Evolutionary conservation across 2,113 vertebrate species (phyloP).

Genomic region (Australoheros scitulus): DNA sequence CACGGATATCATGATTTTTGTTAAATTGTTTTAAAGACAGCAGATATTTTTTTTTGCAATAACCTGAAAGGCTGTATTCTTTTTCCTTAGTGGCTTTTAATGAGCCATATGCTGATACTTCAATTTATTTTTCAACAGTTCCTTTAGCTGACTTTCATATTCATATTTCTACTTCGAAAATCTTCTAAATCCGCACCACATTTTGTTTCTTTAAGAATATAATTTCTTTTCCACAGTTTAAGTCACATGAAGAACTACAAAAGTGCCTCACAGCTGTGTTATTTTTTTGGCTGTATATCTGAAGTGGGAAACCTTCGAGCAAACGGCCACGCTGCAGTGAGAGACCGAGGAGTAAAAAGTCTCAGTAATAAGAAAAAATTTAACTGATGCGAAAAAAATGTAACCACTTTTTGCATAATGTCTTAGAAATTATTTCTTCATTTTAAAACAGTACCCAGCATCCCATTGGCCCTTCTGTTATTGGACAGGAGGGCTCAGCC

Average conservation of each 20-base stretch:
- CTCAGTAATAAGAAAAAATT: not conserved
- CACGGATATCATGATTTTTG: not conserved
- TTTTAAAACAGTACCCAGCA: not conserved
- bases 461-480: not conserved
- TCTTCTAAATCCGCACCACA: not conserved
- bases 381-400: not conserved
- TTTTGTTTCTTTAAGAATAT: not conserved
- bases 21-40: not conserved
- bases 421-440: not conserved
- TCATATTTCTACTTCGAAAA: not conserved
- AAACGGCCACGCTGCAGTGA: not conserved
- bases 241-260: not conserved
- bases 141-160: not conserved
- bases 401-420: not conserved
- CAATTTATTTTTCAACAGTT: not conserved
- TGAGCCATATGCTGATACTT: not conserved
- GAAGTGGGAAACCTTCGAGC: not conserved
- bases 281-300: rapidly evolving
- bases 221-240: rapidly evolving
- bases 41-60: not conserved
- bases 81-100: not conserved
- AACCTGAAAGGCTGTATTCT: not conserved
- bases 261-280: not conserved
- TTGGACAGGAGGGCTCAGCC: not conserved
- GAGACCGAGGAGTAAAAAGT: not conserved